Conservation (phyloP, 2,113 vertebrate genomes). For the Callipepla californica region DNA sequence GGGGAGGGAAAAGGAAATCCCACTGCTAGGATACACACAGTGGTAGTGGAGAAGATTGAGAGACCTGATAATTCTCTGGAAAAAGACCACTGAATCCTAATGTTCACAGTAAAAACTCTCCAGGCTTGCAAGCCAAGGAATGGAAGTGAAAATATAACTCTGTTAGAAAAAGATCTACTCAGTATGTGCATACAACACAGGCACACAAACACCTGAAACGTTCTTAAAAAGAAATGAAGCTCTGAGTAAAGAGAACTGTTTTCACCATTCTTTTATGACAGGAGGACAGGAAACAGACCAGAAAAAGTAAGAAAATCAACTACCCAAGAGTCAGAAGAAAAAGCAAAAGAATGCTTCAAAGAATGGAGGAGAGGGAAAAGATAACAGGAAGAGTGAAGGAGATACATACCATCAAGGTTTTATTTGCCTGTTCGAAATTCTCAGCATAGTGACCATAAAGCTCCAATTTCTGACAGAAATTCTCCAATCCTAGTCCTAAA, state of each 20-base stretch:
- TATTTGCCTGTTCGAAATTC: constrained; percentile 84
- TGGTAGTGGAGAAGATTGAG: neutral
- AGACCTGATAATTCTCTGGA: neutral
- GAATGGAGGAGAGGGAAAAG: neutral
- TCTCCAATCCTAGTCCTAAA: constrained; percentile 82
- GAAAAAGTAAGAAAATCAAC: neutral
- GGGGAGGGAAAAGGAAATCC: neutral
- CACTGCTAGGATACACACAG: neutral
- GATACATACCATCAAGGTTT: constrained; percentile 82
- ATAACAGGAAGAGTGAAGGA: neutral
- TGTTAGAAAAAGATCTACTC: neutral
- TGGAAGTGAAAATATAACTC: neutral
- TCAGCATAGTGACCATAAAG: constrained; percentile 85
- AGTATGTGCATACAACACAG: neutral
- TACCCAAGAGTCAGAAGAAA: neutral
- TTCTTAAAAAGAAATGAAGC: neutral
- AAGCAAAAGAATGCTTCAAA: neutral
- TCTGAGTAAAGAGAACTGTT: neutral
- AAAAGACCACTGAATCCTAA: neutral
- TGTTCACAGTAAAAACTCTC: neutral
- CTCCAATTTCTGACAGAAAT: constrained; percentile 84
- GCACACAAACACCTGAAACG: neutral
- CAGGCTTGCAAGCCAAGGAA: neutral
- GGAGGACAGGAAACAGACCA: neutral
- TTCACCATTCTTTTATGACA: neutral